phyloP scores from a whole-genome alignment of 2,888 invertebrate genomes.

The Drosophila diplacantha region DNA sequence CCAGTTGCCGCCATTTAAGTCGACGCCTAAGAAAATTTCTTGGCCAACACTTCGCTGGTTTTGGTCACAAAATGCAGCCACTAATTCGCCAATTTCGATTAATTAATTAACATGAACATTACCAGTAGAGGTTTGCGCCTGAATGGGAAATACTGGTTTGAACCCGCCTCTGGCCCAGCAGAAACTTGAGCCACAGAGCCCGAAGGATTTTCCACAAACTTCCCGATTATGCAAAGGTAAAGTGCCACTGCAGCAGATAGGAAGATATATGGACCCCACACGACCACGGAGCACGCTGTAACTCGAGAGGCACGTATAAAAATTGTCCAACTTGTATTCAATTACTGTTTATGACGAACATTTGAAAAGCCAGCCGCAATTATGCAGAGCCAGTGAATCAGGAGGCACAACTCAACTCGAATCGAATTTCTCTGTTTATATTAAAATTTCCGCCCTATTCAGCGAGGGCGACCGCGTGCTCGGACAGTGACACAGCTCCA shows the following conservation, averaged over 20 bases:
- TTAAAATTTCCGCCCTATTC: slow-evolving; percentile 76
- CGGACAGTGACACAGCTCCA: slow-evolving; percentile 9
- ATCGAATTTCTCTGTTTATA: slow-evolving; percentile 62
- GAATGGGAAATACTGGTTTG: slow-evolving; percentile 44
- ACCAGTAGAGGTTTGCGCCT: slow-evolving; percentile 36
- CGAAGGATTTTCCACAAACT: slow-evolving; percentile 47
- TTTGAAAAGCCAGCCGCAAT: slow-evolving; percentile 55
- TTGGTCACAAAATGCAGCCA: slow-evolving; percentile 38
- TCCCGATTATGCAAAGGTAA: slow-evolving; percentile 47
- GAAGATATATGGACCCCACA: slow-evolving; percentile 54
- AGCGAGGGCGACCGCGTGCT: slow-evolving; percentile 49
- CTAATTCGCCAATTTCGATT: slow-evolving; percentile 61
- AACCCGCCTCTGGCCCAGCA: slow-evolving; percentile 11
- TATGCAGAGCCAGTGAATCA: slow-evolving; percentile 53
- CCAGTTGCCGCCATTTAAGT: slow-evolving; percentile 7
- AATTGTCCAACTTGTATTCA: slow-evolving; percentile 56
- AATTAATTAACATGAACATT: slow-evolving; percentile 61
- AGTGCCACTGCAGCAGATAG: slow-evolving; percentile 47
- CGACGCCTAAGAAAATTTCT: slow-evolving; percentile 17
- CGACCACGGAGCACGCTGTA: slow-evolving; percentile 32
- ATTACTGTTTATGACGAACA: slow-evolving; percentile 49
- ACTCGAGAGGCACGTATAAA: slow-evolving; percentile 37
- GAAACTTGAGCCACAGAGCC: slow-evolving; percentile 28
- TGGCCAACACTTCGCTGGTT: slow-evolving; percentile 27
- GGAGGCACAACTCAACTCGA: slow-evolving; percentile 48